Percentiles rank a stretch among this genome's conserved stretches.
Conservation (phyloP, 2,113 vertebrate species). For the Dipodomys ordii region DNA sequence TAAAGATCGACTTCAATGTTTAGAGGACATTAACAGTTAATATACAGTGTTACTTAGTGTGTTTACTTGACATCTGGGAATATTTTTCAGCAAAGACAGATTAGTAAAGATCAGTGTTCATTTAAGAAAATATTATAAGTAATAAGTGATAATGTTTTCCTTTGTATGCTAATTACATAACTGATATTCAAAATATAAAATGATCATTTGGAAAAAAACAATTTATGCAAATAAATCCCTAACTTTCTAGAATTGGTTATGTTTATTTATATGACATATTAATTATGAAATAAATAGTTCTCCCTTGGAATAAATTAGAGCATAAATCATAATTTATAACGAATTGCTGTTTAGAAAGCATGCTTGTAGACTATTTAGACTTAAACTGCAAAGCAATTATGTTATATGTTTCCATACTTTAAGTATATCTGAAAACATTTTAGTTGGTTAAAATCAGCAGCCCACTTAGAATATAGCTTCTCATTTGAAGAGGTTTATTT, state of each 20-base stretch:
- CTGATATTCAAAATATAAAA: slow-evolving; percentile 63
- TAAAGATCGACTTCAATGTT: slow-evolving; percentile 71
- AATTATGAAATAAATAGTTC: slow-evolving; percentile 65
- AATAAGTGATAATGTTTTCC: slow-evolving; percentile 60
- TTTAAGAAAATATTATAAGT: slow-evolving; percentile 70
- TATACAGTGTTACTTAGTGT: not conserved
- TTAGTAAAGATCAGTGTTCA: slow-evolving; percentile 17
- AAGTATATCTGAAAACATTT: not conserved
- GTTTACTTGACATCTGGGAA: slow-evolving; percentile 58
- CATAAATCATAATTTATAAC: slow-evolving; percentile 31
- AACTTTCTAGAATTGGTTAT: slow-evolving; percentile 54
- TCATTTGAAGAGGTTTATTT: not conserved
- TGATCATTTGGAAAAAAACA: slow-evolving; percentile 1
- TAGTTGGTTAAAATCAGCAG: not conserved
- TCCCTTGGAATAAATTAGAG: slow-evolving; percentile 53
- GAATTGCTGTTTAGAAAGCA: not conserved
- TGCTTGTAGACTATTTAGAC: not conserved
- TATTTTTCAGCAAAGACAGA: slow-evolving; percentile 62
- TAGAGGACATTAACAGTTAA: slow-evolving; percentile 70
- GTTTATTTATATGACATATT: slow-evolving; percentile 43
- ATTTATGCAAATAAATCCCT: slow-evolving; percentile 69
- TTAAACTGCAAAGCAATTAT: not conserved
- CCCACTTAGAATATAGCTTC: not conserved
- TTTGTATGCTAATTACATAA: slow-evolving; percentile 63
- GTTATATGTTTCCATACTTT: not conserved